phyloP scores from a whole-genome alignment of 2,113 vertebrate species.

The Balaeniceps rex region DNA sequence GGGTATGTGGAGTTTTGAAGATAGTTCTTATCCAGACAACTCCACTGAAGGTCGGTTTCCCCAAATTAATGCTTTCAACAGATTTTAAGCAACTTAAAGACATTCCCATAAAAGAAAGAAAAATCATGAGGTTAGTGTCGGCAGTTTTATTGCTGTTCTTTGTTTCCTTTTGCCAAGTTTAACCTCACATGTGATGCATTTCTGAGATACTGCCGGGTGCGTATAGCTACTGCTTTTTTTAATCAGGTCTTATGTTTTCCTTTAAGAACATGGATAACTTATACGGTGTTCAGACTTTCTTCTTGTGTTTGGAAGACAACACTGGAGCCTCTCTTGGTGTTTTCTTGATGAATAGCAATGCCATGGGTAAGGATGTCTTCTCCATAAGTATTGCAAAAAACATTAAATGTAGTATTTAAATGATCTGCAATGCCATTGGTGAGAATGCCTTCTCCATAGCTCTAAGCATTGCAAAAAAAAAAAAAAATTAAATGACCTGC shows the following conservation, averaged over 20 bases:
- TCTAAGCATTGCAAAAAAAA: neutral
- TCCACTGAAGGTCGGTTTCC: neutral
- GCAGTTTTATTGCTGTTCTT: neutral
- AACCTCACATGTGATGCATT: neutral
- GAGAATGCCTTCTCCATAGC: neutral
- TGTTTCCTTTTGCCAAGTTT: neutral
- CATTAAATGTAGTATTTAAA: neutral
- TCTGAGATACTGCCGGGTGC: too few species aligned
- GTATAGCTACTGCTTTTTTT: too few species aligned
- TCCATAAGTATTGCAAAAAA: neutral
- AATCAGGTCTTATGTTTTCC: neutral
- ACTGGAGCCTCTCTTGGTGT: slow-evolving; percentile 86
- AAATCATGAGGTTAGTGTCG: neutral
- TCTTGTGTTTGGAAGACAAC: slow-evolving; percentile 86
- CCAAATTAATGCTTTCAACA: neutral
- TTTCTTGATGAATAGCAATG: slow-evolving; percentile 94
- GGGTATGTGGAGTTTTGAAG: too few species aligned
- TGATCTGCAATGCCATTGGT: slow-evolving; percentile 80
- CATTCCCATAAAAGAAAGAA: neutral
- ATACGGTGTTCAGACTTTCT: slow-evolving; percentile 89
- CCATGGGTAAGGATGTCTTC: slow-evolving; percentile 82
- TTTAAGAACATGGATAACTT: slow-evolving; percentile 83
- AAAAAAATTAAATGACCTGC: neutral
- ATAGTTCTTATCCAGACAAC: too few species aligned
- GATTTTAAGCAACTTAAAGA: neutral